Evolutionary conservation across 2,797 vertebrate species (phyloP), one percentile per base, ranked within the genome.

Genomic region (Passerculus sandwichensis): DNA sequence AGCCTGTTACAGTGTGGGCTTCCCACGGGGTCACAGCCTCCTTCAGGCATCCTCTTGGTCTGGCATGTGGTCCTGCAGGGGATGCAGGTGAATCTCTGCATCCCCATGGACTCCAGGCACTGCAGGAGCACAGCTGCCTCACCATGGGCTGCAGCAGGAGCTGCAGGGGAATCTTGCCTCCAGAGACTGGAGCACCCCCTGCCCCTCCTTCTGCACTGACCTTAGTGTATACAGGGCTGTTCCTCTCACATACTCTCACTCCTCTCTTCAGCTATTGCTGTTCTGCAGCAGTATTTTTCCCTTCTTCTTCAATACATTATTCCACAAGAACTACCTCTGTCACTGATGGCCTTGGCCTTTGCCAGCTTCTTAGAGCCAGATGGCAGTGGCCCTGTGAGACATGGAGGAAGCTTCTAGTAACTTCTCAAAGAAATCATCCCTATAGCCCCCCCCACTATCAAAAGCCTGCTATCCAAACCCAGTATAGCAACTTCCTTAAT

Each of bases 341-440:
- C 20, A 13, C 27, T 54, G 27, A 48, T 2, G 7, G 16, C 15
- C 26, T 75, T 0, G 1, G 53, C 57, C 42, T 54, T 72, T 0
- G 0, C 23, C 60, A 61, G 40, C 22, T 67, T 29, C 22, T 67
- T 25, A 53, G 32, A 54, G 30, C 26, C 10, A 15, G 15, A 27
- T 44, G 47, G 21, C 51, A 47, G 3, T 14, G 13, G 16, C 34
- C 71, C 23, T 30, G 7, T 42, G 8, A 16, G 40, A 71, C 30
- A 38, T 2, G 10, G 30, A 34, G 27, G 51, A 71, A 71, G 16
- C 8, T 76, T 71, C 34, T 16, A 18, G 27, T 13, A 48, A 48
- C 32, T 48, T 47, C 42, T 72, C 40, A 44, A 18, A 65, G 16
- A 71, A 81, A 57, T 23, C 30, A 18, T 13, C 7, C 5, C 32